Percentiles rank a stretch among this genome's conserved stretches.
Conservation (phyloP, 2,888 invertebrate species). For the Gymnocheta viridis region DNA sequence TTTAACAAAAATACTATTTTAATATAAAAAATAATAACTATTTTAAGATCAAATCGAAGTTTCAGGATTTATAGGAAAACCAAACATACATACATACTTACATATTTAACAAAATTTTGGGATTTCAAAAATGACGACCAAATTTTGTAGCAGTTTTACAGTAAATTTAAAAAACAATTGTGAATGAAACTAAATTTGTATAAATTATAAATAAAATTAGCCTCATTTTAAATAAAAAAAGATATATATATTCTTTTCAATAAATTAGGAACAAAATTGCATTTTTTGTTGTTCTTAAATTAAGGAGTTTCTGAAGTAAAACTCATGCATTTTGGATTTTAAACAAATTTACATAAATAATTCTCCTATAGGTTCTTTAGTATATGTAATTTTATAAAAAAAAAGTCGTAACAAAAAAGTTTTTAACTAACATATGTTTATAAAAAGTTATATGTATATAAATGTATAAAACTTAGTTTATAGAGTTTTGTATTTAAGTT, state of each 20-base stretch:
- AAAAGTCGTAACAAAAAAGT: conserved; percentile 36
- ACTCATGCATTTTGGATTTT: neutral
- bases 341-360: neutral
- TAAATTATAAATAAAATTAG: neutral
- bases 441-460: conserved; percentile 61
- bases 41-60: no score
- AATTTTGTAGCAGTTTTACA: neutral
- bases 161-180: neutral
- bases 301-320: neutral
- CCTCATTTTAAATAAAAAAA: neutral
- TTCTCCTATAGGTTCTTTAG: neutral
- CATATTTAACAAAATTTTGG: neutral
- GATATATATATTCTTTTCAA: neutral
- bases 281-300: neutral
- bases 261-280: conserved; percentile 49
- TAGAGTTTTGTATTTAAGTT: conserved; percentile 46
- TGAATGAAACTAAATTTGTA: neutral
- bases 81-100: neutral
- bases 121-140: no score
- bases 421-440: conserved; percentile 53
- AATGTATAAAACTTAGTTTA: conserved; percentile 69
- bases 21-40: neutral
- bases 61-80: neutral
- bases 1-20: neutral
- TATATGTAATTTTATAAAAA: conserved; percentile 28